Evolutionary conservation across 1,140 invertebrate genomes (phyloP), one percentile per base, ranked within the genome.

Genomic region (Homarus americanus): DNA sequence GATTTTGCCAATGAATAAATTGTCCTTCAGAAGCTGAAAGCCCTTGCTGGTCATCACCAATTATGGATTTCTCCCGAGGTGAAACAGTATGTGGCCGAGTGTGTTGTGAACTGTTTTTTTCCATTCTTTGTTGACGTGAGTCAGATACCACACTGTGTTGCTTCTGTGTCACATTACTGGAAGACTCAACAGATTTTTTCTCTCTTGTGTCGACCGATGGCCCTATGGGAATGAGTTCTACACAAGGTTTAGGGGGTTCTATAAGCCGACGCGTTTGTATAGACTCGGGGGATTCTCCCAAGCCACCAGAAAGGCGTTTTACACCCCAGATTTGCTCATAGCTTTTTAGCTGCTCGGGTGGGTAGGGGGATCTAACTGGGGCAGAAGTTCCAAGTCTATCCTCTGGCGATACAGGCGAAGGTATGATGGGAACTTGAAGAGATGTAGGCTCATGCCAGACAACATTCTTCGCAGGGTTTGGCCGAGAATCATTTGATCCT

Each of bases 201-300:
- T 58, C 58, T 17, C 36, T 40, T 41, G 36, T 38, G 10, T 32
- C 38, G 24, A 9, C 34, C 38, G 58, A 12, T 17, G 63, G 86
- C 0, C 86, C 78, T 4, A 88, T n/a, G 1, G 86, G 86, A 28
- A 88, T 88, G 32, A 88, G 76, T 15, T 88, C 86, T 28, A 88
- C 86, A 28, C 76, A 79, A 24, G 86, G 86, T 63, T 53, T 41
- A 0, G 86, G 86, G 34, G 83, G 83, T 63, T 88, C 86, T 34
- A 79, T 88, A 49, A 80, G 3, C 5, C 86, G 53, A 17, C 66
- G 53, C 9, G 15, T 20, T 2, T 36, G 63, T 1, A 66, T 38
- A 1, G 15, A 9, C 76, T 88, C 41, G 41, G 15, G 28, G 28
- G 85, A 7, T 28, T 80, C 44, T 4, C 24, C 86, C 12, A 32